phyloP scores from a whole-genome alignment of 1,140 invertebrate genomes.

The Rhagoletis pomonella region DNA sequence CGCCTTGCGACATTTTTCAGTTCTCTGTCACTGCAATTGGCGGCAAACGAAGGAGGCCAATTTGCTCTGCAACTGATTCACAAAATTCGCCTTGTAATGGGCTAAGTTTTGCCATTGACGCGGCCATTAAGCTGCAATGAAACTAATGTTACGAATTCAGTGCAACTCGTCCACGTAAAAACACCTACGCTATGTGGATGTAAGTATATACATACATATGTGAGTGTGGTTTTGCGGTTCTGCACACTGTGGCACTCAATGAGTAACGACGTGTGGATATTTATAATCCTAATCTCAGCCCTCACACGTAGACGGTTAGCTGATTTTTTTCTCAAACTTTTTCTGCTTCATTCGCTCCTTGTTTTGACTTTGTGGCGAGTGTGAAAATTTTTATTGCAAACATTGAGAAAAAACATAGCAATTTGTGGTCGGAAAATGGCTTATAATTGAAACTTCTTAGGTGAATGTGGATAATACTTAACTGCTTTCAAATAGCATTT shows the following conservation, averaged over 20 bases:
- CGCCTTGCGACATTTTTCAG: constrained; percentile 24
- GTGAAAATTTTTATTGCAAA: constrained; percentile 26
- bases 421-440: constrained; percentile 23
- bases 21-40: constrained; percentile 16
- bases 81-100: constrained; percentile 53
- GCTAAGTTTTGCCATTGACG: constrained; percentile 58
- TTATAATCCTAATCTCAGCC: too few species aligned
- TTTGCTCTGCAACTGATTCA: not conserved
- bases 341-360: not conserved
- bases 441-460: not conserved
- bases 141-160: constrained; percentile 51
- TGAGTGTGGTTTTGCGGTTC: not conserved
- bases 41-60: not conserved
- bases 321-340: not conserved
- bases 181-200: not conserved
- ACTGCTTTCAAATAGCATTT: not conserved
- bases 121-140: constrained; percentile 58
- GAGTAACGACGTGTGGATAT: constrained; percentile 49
- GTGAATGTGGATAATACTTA: not conserved
- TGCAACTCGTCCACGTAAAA: constrained; percentile 11
- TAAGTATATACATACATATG: not conserved
- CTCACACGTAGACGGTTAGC: too few species aligned
- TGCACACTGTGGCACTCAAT: constrained; percentile 25
- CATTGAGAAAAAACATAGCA: not conserved
- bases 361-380: constrained; percentile 22